Evolutionary conservation across 2,113 vertebrate species (phyloP).

Genomic region (Myodes glareolus): DNA sequence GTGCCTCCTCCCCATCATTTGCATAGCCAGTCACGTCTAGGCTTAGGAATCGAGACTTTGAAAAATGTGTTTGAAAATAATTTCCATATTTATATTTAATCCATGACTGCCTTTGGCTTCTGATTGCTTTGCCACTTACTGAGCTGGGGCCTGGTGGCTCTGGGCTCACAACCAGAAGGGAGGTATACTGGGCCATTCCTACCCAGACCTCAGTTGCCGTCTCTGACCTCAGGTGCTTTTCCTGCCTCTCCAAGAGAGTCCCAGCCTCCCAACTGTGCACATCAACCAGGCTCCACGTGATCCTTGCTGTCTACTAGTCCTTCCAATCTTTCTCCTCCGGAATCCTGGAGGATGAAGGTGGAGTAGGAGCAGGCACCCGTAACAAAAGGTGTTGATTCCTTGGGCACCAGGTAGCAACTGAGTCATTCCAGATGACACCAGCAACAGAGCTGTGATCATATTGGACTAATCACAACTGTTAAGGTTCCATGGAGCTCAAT

Average conservation of each 20-base stretch:
- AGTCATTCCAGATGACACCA: background rate
- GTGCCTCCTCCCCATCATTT: background rate
- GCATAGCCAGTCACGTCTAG: background rate
- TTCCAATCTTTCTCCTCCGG: background rate
- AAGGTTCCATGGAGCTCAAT: background rate
- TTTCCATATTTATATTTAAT: constrained; percentile 52
- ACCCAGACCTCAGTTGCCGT: background rate
- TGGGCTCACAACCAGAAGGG: fast-evolving
- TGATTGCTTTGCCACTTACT: background rate
- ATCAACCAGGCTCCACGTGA: background rate
- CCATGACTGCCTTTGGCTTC: constrained; percentile 5
- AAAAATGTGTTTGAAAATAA: constrained; percentile 31
- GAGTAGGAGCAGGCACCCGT: background rate
- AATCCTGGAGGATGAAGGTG: background rate
- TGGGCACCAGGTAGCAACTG: background rate
- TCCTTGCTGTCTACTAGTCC: background rate
- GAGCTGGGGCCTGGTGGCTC: background rate
- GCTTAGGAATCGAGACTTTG: background rate
- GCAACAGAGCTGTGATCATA: background rate
- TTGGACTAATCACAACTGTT: background rate
- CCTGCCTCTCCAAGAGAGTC: background rate
- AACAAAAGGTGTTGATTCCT: background rate
- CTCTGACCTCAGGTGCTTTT: background rate
- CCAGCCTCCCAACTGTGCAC: background rate
- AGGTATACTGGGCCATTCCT: background rate